These are phyloP conservation scores for Silurus glanis DNA, from an alignment of 2,113 vertebrate genomes.

Conservation along the genomic window DNA sequence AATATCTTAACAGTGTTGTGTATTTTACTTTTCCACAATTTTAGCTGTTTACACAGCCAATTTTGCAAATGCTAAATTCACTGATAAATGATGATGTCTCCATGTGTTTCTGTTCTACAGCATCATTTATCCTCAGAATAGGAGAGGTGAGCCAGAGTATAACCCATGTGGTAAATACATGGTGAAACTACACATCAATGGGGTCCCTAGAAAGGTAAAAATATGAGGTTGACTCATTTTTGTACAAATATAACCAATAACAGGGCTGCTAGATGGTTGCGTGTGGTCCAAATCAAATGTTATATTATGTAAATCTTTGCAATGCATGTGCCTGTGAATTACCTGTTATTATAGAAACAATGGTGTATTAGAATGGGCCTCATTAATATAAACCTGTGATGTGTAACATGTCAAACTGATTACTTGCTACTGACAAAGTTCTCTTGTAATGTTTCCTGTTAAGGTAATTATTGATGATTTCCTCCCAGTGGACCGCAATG, in stretches of 20 bases:
- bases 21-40: background rate
- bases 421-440: background rate
- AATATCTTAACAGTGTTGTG: background rate
- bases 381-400: background rate
- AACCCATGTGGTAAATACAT: constrained; percentile 99
- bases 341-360: background rate
- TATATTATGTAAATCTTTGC: background rate
- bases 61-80: background rate
- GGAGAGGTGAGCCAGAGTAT: constrained; percentile 92
- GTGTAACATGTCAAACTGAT: background rate
- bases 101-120: constrained; percentile 66
- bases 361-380: background rate
- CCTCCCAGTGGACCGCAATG: constrained; percentile 89
- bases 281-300: background rate
- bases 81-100: background rate
- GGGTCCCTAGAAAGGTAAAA: constrained; percentile 93
- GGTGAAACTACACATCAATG: constrained; percentile 98
- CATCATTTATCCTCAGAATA: constrained; percentile 98
- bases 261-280: background rate
- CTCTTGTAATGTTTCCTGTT: background rate
- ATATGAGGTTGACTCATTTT: background rate
- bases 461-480: constrained; percentile 98
- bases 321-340: background rate
- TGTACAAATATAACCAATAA: background rate
- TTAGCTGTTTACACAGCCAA: background rate